These are phyloP conservation scores for Eolophus roseicapilla DNA, from an alignment of 2,113 vertebrate genomes.

Conservation along the genomic window DNA sequence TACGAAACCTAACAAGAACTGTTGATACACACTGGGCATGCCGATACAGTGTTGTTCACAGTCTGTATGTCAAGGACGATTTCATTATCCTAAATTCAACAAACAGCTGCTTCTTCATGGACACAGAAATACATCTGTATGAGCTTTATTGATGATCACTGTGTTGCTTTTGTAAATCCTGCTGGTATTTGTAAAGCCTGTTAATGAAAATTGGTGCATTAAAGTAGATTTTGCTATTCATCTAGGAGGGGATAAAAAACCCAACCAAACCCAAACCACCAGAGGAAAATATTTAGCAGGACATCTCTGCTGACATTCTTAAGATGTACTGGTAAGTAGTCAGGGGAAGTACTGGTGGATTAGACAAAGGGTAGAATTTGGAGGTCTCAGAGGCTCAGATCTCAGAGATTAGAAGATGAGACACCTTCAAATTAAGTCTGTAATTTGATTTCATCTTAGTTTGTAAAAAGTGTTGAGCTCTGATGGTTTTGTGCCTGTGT, in stretches of 20 bases:
- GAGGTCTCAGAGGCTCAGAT: background rate
- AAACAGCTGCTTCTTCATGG: slow-evolving; percentile 43
- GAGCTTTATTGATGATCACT: slow-evolving; percentile 14
- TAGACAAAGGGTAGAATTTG: background rate
- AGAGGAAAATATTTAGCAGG: background rate
- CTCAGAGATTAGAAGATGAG: background rate
- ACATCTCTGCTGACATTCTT: background rate
- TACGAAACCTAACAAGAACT: slow-evolving; percentile 33
- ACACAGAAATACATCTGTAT: slow-evolving; percentile 35
- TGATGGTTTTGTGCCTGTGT: background rate
- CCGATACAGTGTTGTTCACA: slow-evolving; percentile 7
- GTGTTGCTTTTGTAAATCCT: slow-evolving; percentile 42
- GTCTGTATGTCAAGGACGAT: slow-evolving; percentile 9
- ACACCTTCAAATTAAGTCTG: background rate
- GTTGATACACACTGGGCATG: slow-evolving; percentile 22
- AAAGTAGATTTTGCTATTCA: slow-evolving; percentile 13
- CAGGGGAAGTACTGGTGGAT: background rate
- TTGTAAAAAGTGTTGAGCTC: background rate
- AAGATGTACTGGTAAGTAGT: background rate
- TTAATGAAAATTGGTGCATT: slow-evolving; percentile 47
- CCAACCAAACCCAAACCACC: background rate
- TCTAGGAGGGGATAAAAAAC: background rate
- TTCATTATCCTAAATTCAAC: slow-evolving; percentile 56
- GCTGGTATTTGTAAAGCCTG: slow-evolving; percentile 29
- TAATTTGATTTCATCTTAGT: background rate